phyloP scores from a whole-genome alignment of 2,888 invertebrate genomes.

The Hirtodrosophila duncani region DNA sequence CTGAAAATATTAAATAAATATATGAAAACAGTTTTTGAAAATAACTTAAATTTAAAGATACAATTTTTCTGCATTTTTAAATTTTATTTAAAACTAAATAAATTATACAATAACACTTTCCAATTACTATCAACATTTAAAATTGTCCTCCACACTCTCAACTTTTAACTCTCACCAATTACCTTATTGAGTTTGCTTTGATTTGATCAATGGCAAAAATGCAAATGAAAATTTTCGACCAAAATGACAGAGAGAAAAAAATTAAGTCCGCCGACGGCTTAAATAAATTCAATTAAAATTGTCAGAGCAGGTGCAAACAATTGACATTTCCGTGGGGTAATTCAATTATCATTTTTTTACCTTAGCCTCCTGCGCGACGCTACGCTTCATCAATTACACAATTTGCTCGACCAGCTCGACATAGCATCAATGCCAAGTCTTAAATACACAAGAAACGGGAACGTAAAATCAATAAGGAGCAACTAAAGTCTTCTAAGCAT shows the following conservation, averaged over 20 bases:
- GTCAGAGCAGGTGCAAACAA: conserved; percentile 48
- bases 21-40: neutral
- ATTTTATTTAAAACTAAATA: neutral
- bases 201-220: conserved; percentile 17
- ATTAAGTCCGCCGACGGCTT: conserved; percentile 37
- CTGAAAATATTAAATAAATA: neutral
- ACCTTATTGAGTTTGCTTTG: conserved; percentile 8
- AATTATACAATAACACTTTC: neutral
- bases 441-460: conserved; percentile 22
- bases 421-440: conserved; percentile 1
- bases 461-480: conserved; percentile 9
- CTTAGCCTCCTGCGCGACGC: conserved; percentile 17
- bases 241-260: conserved; percentile 8
- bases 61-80: neutral
- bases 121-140: no score
- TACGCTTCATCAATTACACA: conserved; percentile 39
- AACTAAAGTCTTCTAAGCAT: conserved; percentile 22
- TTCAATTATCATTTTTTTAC: conserved; percentile 53
- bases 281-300: conserved; percentile 64
- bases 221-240: conserved; percentile 7
- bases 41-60: neutral
- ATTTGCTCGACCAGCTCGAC: conserved; percentile 7
- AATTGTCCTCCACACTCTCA: no score
- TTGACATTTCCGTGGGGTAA: conserved; percentile 41
- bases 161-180: no score